Percentiles rank a stretch among this genome's conserved stretches.
Evolutionary conservation across 2,888 invertebrate species (phyloP).

Genomic region (Drosophila ustulata): DNA sequence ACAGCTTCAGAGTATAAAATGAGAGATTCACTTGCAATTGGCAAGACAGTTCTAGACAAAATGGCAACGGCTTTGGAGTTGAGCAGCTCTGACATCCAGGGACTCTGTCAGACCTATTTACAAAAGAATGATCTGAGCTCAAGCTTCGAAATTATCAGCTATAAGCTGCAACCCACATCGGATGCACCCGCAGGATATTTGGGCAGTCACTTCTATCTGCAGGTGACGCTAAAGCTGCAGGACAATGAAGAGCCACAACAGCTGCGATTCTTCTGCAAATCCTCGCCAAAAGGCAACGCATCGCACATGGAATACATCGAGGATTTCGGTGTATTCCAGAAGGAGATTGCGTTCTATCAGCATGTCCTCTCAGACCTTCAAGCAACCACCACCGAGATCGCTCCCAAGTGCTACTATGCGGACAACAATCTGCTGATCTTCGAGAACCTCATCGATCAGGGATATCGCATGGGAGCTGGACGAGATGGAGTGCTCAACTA

Average conservation of each 20-base stretch:
- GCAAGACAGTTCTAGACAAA: slow-evolving; percentile 41
- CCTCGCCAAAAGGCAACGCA: slow-evolving; percentile 86
- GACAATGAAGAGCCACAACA: slow-evolving; percentile 50
- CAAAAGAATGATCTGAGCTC: slow-evolving; percentile 43
- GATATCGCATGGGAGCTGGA: slow-evolving; percentile 77
- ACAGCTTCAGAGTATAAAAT: slow-evolving; percentile 47
- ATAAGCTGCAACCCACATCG: slow-evolving; percentile 67
- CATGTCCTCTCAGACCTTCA: slow-evolving; percentile 84
- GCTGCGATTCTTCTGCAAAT: slow-evolving; percentile 87
- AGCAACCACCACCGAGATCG: slow-evolving; percentile 67
- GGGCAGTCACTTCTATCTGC: slow-evolving; percentile 80
- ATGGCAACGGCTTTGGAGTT: slow-evolving; percentile 69
- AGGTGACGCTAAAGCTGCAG: slow-evolving; percentile 62
- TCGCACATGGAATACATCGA: slow-evolving; percentile 86
- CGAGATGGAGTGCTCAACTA: slow-evolving; percentile 82
- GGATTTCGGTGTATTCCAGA: slow-evolving; percentile 85
- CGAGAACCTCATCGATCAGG: slow-evolving; percentile 84
- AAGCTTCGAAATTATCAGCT: slow-evolving; percentile 69
- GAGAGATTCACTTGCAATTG: not conserved
- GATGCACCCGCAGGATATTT: slow-evolving; percentile 81
- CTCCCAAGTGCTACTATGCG: slow-evolving; percentile 84
- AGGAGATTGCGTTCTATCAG: slow-evolving; percentile 86
- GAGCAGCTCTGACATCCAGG: slow-evolving; percentile 62
- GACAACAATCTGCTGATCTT: slow-evolving; percentile 84
- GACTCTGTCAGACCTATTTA: slow-evolving; percentile 70